Evolutionary conservation across 2,888 invertebrate species (phyloP), one percentile per base, ranked within the genome.

Genomic region (Drosophila fulvimacula): DNA sequence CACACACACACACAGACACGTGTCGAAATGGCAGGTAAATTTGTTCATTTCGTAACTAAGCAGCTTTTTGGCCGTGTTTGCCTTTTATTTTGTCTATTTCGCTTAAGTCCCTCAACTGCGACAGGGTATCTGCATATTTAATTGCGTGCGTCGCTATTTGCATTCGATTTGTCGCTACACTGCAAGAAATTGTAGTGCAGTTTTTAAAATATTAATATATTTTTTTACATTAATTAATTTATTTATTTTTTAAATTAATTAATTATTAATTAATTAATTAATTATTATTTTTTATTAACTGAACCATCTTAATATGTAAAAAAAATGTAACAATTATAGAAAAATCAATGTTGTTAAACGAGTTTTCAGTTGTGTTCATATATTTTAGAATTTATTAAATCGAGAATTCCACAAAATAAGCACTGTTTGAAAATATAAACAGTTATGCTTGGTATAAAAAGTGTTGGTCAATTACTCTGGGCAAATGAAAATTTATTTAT

Each of bases 111-210:
- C 44, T 78, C 73, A 52, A 53, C 61, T 24, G 44, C 30, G 57
- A 51, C 69, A 48, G 69, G 57, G 57, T 60, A 76, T 69, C 75
- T 76, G 84, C 73, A 82, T 83, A 69, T 78, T 66, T 69, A 76
- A 84, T 79, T 81, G 73, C 70, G 48, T 61, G 59, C 63, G 52
- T 48, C 27, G 52, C 32, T 52, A 67, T 59, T 58, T 69, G 60
- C 36, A 52, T 69, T 61, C 27, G 44, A 46, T 57, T 51, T 51
- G 39, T 32, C 7, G 39, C 7, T 62, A 21, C 78, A 69, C 56
- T 59, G 7, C 0, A 15, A 17, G 30, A 59, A 58, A 27, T 39
- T 11, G 10, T 24, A 9, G 3, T 5, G 4, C 15, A 13, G 5
- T 9, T 41, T 30, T 7, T 30, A n/a, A n/a, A n/a, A n/a, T n/a